Evolutionary conservation across 1,140 invertebrate genomes (phyloP).

Genomic region (Lysiphlebus fabarum): DNA sequence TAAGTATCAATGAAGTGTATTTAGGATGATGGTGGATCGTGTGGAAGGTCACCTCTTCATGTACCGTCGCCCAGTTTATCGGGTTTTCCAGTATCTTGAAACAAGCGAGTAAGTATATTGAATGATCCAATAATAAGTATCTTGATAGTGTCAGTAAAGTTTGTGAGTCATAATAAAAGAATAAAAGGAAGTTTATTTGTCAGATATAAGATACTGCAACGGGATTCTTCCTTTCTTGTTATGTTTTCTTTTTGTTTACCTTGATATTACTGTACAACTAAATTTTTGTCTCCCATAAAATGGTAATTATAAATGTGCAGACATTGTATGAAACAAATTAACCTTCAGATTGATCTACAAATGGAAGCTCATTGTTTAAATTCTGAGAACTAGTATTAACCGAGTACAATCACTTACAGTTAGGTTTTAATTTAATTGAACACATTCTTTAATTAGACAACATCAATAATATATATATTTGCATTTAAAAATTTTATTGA

Average conservation of each 20-base stretch:
- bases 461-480: background rate
- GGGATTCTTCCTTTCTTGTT: slow-evolving; percentile 14
- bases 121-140: background rate
- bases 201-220: slow-evolving; percentile 16
- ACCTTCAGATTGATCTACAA: too few species aligned
- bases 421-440: slow-evolving; percentile 3
- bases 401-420: slow-evolving; percentile 1
- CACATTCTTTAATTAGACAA: background rate
- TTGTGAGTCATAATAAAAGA: slow-evolving; percentile 19
- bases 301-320: background rate
- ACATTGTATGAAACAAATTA: background rate
- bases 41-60: slow-evolving; percentile 68
- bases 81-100: slow-evolving; percentile 75
- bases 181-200: background rate
- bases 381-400: background rate
- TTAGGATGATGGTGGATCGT: slow-evolving; percentile 62
- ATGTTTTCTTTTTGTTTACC: background rate
- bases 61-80: slow-evolving; percentile 71
- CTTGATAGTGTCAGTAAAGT: slow-evolving; percentile 4
- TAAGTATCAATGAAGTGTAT: slow-evolving; percentile 47
- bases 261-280: slow-evolving; percentile 4
- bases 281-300: background rate
- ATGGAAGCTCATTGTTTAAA: too few species aligned
- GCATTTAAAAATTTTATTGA: background rate
- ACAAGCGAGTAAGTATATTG: slow-evolving; percentile 55